phyloP scores from a whole-genome alignment of 2,113 vertebrate genomes.

The Platichthys flesus region DNA sequence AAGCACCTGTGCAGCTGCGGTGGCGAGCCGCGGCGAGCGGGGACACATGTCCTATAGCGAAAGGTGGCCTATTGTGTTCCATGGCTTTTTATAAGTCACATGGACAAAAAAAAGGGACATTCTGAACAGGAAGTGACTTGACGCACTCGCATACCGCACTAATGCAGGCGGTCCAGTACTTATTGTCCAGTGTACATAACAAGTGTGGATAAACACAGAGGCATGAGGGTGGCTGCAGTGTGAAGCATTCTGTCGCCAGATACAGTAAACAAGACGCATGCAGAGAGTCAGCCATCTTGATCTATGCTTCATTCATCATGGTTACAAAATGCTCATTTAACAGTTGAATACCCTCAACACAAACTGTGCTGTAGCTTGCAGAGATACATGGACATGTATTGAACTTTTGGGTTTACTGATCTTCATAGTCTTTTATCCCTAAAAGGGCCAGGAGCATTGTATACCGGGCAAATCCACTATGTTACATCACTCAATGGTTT shows the following conservation, averaged over 20 bases:
- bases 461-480: no score
- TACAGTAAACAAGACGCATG: neutral
- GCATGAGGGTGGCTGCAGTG: neutral
- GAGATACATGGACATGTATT: no score
- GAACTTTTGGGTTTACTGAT: no score
- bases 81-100: conserved; percentile 69
- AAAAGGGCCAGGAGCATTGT: no score
- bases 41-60: conserved; percentile 5
- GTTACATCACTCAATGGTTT: no score
- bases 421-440: neutral
- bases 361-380: neutral
- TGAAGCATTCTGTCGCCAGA: conserved; percentile 1
- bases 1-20: conserved; percentile 74
- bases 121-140: conserved; percentile 71
- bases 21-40: neutral
- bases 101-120: conserved; percentile 67
- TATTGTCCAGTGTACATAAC: conserved; percentile 41
- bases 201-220: conserved; percentile 2
- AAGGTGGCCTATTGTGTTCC: conserved; percentile 70
- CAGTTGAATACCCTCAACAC: neutral
- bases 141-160: conserved; percentile 48
- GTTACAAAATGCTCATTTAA: neutral
- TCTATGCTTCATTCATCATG: neutral
- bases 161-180: conserved; percentile 23
- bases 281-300: neutral